Evolutionary conservation across 2,113 vertebrate genomes (phyloP).

Genomic region (Nycticebus coucang): DNA sequence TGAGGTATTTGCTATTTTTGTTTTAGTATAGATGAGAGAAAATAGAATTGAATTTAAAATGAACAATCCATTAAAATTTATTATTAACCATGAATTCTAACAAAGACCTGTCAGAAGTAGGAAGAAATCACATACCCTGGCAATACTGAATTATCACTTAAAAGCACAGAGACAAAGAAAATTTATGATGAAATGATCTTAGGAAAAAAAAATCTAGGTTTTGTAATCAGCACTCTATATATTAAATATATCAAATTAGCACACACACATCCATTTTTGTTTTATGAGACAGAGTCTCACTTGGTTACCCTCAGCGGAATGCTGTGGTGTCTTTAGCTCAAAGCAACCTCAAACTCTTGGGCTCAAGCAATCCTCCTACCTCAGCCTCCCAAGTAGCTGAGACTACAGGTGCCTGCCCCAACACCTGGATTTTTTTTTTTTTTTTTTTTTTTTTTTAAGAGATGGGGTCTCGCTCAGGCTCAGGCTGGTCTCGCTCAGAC

Average conservation of each 20-base stretch:
- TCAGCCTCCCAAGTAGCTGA: too few species aligned
- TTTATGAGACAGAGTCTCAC: too few species aligned
- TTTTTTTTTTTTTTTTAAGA: too few species aligned
- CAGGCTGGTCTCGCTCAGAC: too few species aligned
- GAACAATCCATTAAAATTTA: slow-evolving; percentile 21
- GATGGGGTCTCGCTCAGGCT: too few species aligned
- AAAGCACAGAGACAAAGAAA: not conserved
- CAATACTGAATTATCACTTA: not conserved
- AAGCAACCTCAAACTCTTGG: too few species aligned
- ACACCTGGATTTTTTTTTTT: too few species aligned
- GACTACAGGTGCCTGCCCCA: too few species aligned
- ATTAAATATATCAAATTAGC: slow-evolving; percentile 1
- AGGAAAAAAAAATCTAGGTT: not conserved
- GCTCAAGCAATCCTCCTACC: too few species aligned
- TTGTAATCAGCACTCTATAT: not conserved
- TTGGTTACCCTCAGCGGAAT: too few species aligned
- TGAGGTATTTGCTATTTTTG: not conserved
- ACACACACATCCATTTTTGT: too few species aligned
- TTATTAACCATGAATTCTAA: slow-evolving; percentile 20
- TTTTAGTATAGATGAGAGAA: slow-evolving; percentile 41
- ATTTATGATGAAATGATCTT: slow-evolving; percentile 36
- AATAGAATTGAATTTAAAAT: slow-evolving; percentile 36
- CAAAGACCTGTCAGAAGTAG: slow-evolving; percentile 26
- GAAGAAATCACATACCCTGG: not conserved
- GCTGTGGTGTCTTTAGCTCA: too few species aligned